These are phyloP conservation scores for Taphrorychus bicolor DNA, from an alignment of 2,888 invertebrate genomes.

Conservation along the genomic window DNA sequence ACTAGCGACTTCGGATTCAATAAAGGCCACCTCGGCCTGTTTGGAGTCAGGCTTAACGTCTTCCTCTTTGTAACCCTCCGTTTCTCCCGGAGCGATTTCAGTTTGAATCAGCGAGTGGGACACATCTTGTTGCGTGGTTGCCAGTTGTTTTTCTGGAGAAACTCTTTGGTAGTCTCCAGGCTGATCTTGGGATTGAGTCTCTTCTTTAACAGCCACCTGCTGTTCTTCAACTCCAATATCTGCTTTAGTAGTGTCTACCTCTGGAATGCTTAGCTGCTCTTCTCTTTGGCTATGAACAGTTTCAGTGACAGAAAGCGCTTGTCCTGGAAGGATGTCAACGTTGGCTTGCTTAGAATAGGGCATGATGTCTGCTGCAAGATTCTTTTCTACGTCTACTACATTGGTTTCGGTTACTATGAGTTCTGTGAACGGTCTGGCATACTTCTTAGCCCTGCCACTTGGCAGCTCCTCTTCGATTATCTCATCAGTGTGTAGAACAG, in stretches of 20 bases:
- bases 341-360: slow-evolving; percentile 64
- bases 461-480: slow-evolving; percentile 58
- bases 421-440: slow-evolving; percentile 62
- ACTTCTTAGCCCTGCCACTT: slow-evolving; percentile 62
- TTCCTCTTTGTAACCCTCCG: slow-evolving; percentile 61
- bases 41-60: slow-evolving; percentile 64
- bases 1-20: slow-evolving; percentile 67
- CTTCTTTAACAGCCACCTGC: slow-evolving; percentile 63
- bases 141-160: slow-evolving; percentile 58
- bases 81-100: slow-evolving; percentile 62
- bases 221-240: slow-evolving; percentile 62
- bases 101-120: slow-evolving; percentile 60
- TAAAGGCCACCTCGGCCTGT: slow-evolving; percentile 62
- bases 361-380: slow-evolving; percentile 62
- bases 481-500: slow-evolving; percentile 59
- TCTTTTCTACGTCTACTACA: slow-evolving; percentile 64
- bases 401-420: slow-evolving; percentile 64
- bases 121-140: slow-evolving; percentile 59
- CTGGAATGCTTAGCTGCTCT: slow-evolving; percentile 58
- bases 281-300: slow-evolving; percentile 63
- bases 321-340: slow-evolving; percentile 64
- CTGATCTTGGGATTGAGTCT: slow-evolving; percentile 58
- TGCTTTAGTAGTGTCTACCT: slow-evolving; percentile 62
- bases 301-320: slow-evolving; percentile 69
- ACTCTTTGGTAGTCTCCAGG: slow-evolving; percentile 60